phyloP scores from a whole-genome alignment of 2,113 vertebrate species.

The Oncorhynchus clarkii region DNA sequence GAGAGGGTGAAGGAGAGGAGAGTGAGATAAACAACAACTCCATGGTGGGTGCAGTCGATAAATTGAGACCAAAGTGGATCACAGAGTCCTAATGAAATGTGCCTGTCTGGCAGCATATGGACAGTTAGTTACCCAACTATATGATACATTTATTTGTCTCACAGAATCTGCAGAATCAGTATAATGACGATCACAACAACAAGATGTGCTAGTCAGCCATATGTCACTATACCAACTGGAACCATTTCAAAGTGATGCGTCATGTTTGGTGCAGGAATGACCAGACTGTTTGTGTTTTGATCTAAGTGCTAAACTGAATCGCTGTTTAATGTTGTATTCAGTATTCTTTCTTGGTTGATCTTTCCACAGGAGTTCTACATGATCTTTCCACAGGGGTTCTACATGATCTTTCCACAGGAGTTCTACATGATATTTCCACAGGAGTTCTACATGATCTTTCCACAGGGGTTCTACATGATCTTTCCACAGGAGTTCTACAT shows the following conservation, averaged over 20 bases:
- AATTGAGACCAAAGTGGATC: slow-evolving; percentile 1
- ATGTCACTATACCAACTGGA: slow-evolving; percentile 43
- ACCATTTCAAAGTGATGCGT: slow-evolving; percentile 17
- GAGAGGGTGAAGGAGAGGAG: too few relatives aligned
- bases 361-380: too few relatives aligned
- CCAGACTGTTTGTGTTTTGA: not conserved
- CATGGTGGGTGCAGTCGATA: not conserved
- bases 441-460: too few relatives aligned
- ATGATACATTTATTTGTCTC: slow-evolving; percentile 45
- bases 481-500: too few relatives aligned
- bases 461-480: too few relatives aligned
- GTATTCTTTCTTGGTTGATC: too few relatives aligned
- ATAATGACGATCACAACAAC: slow-evolving; percentile 31
- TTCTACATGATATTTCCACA: too few relatives aligned
- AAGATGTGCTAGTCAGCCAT: slow-evolving; percentile 48
- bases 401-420: too few relatives aligned
- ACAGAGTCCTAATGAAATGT: not conserved
- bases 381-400: too few relatives aligned
- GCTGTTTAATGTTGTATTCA: too few relatives aligned
- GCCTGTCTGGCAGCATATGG: slow-evolving; percentile 28
- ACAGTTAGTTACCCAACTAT: slow-evolving; percentile 33
- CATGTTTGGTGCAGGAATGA: not conserved
- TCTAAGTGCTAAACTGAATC: not conserved
- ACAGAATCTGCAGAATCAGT: slow-evolving; percentile 50
- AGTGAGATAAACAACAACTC: not conserved